A percentile compares a stretch with the other conserved stretches of the same genome.
Evolutionary conservation across 1,140 invertebrate genomes (phyloP).

Genomic region (Metopolophium dirhodum): DNA sequence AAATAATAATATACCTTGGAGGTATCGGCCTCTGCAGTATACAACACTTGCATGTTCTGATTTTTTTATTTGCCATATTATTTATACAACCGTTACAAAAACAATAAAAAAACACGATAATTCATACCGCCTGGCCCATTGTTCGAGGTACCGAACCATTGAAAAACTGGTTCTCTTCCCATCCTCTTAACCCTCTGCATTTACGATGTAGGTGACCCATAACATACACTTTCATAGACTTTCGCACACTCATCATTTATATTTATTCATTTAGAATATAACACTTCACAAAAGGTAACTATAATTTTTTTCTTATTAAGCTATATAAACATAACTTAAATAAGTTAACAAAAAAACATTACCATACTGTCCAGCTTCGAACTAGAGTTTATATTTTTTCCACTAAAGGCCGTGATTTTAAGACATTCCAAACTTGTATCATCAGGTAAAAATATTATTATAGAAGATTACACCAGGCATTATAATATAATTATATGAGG

Average conservation of each 20-base stretch:
- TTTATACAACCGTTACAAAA: not conserved
- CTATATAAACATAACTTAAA: too few species aligned
- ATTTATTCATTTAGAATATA: not conserved
- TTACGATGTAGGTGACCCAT: too few species aligned
- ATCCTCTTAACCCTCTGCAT: not conserved
- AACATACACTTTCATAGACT: not conserved
- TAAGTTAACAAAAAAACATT: too few species aligned
- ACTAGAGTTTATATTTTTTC: too few species aligned
- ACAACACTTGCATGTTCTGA: not conserved
- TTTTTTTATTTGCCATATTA: not conserved
- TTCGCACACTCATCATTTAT: not conserved
- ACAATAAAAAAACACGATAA: not conserved
- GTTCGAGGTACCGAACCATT: not conserved
- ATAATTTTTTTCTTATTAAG: too few species aligned
- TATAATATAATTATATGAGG: not conserved
- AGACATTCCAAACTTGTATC: too few species aligned
- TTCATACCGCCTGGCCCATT: not conserved
- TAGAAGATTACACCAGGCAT: too few species aligned
- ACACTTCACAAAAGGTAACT: not conserved
- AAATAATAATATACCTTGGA: not conserved
- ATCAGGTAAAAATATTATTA: too few species aligned
- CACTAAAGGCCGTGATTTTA: too few species aligned
- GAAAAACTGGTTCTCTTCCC: not conserved
- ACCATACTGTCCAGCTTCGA: too few species aligned
- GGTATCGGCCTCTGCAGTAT: not conserved